Evolutionary conservation across 2,888 invertebrate genomes (phyloP), one percentile per base, ranked within the genome.

Genomic region (Cyclophora punctaria): DNA sequence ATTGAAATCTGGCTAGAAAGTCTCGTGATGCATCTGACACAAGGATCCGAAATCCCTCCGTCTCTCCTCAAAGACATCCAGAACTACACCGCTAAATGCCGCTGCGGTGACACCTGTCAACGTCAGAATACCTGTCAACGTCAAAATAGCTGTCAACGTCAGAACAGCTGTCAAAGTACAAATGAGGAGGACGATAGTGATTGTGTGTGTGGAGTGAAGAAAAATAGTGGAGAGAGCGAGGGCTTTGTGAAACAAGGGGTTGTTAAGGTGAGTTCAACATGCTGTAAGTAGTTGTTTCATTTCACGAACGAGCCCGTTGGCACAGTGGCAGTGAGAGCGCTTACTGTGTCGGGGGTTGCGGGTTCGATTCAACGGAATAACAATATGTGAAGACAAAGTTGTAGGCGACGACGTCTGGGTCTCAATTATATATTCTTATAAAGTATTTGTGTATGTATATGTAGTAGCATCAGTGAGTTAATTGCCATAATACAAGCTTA

Each of bases 1-100:
- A 91, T 96, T 75, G 94, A 95, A 81, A 92, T 94, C n/a, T 97
- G 97, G 97, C 83, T 97, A 48, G 94, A 95, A 74, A 93, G 93
- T 37, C 80, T 96, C 46, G 92, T 93, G 34, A 92, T 93, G 89
- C 93, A 94, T 67, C 80, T 94, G 51, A 90, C 92, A 0, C 90
- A 91, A 7, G 90, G 92, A 2, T 90, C 90, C 53, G 84, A 92
- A 0, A 71, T 92, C 48, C 93, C 94, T 1, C 80, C 90, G 4
- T 91, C 94, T 62, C 83, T 96, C 42, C 89, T 95, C 7, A 91
- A 91, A 47, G 96, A 96, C 75, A 93, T 96, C 56, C 89, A 91
- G 63, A 93, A 93, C 71, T 96, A 94, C 75, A 84, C 68, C 33
- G 67, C 61, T 42, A 62, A 66, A 90, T 49, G 74, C 87, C 35